Conservation (phyloP, 2,888 invertebrate species). For the Ornithoptera priamus region DNA sequence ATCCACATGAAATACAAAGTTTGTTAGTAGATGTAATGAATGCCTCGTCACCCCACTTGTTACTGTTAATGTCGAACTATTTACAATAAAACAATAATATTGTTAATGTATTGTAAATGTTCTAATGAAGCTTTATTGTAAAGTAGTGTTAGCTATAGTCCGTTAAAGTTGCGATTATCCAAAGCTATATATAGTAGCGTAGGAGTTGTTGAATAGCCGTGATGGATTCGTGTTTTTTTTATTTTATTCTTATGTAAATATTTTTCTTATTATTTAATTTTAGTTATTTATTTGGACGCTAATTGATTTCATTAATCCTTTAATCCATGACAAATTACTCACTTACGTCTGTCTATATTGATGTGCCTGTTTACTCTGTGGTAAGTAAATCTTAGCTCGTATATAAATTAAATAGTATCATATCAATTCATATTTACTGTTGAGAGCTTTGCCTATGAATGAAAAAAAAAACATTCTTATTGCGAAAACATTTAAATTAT, state of each 20-base stretch:
- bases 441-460: conserved; percentile 30
- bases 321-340: conserved; percentile 63
- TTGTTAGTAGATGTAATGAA: conserved; percentile 9
- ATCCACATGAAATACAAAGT: conserved; percentile 12
- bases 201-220: conserved; percentile 60
- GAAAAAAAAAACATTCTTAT: conserved; percentile 6
- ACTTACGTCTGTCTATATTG: conserved; percentile 46
- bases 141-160: conserved; percentile 71
- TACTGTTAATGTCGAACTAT: conserved; percentile 50
- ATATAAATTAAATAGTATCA: conserved; percentile 26
- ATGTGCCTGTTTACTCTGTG: conserved; percentile 34
- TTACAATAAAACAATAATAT: conserved; percentile 43
- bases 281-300: conserved; percentile 73
- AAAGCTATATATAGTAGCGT: conserved; percentile 71
- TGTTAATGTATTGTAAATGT: conserved; percentile 72
- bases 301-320: conserved; percentile 63
- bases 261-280: conserved; percentile 53
- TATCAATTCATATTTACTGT: conserved; percentile 30
- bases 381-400: conserved; percentile 23
- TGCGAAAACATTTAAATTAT: conserved; percentile 9
- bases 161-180: conserved; percentile 69
- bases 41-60: conserved; percentile 51
- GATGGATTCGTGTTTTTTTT: conserved; percentile 54
- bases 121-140: conserved; percentile 77
- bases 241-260: conserved; percentile 60